Percentiles rank a stretch among this genome's conserved stretches.
These are phyloP conservation scores for Oryzias melastigma DNA, from an alignment of 2,113 vertebrate genomes.

Conservation along the genomic window DNA sequence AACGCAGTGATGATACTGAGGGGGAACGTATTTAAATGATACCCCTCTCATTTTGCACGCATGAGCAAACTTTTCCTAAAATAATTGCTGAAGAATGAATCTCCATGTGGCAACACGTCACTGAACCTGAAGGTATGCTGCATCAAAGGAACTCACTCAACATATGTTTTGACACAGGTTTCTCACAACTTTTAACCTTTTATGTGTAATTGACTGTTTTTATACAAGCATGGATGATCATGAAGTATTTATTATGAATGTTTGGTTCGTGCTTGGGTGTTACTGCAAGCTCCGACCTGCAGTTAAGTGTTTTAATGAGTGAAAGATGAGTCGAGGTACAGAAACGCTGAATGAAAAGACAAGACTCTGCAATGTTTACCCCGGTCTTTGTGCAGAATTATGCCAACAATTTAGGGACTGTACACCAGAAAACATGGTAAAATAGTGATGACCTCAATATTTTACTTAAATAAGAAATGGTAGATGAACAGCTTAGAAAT, in stretches of 20 bases:
- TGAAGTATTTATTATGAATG: background rate
- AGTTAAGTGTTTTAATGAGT: no score
- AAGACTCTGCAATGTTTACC: no score
- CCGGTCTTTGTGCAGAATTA: no score
- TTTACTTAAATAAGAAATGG: no score
- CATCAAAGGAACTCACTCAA: no score
- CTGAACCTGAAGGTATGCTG: background rate
- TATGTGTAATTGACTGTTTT: background rate
- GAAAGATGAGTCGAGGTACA: no score
- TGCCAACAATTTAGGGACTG: no score
- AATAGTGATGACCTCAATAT: no score
- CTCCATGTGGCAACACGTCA: conserved; percentile 28
- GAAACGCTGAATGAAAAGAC: no score
- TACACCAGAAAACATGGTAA: no score
- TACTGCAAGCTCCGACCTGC: no score
- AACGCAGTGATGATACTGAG: conserved; percentile 23
- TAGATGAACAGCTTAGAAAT: no score
- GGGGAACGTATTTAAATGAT: conserved; percentile 12
- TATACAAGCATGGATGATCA: conserved; percentile 1
- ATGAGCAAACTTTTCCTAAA: conserved; percentile 1
- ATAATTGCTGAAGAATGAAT: conserved; percentile 10
- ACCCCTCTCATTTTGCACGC: conserved; percentile 11
- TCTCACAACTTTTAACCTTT: background rate
- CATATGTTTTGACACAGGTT: background rate
- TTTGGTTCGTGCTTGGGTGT: background rate